Percentiles rank a stretch among this genome's conserved stretches.
Conservation (phyloP, 1,140 invertebrate genomes). For the Procambarus clarkii region DNA sequence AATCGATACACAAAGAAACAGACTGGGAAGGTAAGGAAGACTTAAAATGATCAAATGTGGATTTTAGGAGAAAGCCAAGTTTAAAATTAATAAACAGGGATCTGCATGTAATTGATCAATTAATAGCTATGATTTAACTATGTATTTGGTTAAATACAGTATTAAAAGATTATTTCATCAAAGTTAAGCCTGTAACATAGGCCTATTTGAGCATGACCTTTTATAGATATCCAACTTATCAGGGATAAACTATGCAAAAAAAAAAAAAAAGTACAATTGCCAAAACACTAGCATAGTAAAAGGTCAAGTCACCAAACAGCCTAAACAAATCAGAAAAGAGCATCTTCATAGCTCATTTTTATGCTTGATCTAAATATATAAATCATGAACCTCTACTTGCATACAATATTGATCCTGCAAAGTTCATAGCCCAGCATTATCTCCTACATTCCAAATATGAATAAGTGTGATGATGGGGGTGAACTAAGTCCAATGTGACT, state of each 20-base stretch:
- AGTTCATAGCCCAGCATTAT: conserved; percentile 3
- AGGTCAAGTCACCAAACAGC: background rate
- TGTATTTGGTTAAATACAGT: background rate
- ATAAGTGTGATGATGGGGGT: conserved; percentile 35
- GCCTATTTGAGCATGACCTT: background rate
- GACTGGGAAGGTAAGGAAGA: conserved; percentile 45
- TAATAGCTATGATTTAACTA: background rate
- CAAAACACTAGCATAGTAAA: background rate
- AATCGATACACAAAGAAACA: conserved; percentile 22
- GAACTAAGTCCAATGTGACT: conserved; percentile 27
- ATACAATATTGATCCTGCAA: background rate
- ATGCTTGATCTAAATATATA: background rate
- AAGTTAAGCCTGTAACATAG: background rate
- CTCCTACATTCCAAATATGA: conserved; percentile 7
- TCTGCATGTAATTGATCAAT: background rate
- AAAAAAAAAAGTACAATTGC: background rate
- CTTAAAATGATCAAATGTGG: conserved; percentile 29
- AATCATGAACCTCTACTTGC: background rate
- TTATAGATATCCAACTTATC: no score
- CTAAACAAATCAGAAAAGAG: background rate
- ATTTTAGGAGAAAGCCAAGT: conserved; percentile 34
- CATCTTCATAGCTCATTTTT: no score
- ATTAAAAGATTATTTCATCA: background rate
- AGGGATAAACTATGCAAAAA: no score
- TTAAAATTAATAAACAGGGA: background rate